Evolutionary conservation across 2,113 vertebrate species (phyloP).

Genomic region (Percopsis transmontana): DNA sequence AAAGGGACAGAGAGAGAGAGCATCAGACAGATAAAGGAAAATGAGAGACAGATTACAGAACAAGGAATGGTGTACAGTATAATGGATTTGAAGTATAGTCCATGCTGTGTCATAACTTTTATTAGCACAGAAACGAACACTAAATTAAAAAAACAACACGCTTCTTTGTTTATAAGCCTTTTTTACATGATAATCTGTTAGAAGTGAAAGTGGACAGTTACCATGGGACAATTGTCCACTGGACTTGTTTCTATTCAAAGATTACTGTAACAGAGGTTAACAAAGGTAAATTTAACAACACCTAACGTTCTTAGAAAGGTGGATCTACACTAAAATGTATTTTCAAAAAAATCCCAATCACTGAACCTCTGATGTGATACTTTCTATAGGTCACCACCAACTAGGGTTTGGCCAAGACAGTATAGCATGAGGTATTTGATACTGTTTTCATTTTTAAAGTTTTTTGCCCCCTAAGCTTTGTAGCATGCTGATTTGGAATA

Average conservation of each 20-base stretch:
- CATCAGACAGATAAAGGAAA: conserved; percentile 10
- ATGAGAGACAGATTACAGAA: neutral
- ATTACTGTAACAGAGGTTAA: too few relatives aligned
- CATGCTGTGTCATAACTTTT: too few relatives aligned
- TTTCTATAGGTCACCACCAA: too few relatives aligned
- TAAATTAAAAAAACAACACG: neutral
- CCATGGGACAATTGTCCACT: too few relatives aligned
- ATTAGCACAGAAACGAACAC: too few relatives aligned
- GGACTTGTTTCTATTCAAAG: neutral
- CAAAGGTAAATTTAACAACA: too few relatives aligned
- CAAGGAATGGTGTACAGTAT: too few relatives aligned
- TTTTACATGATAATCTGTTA: neutral
- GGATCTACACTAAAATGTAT: neutral
- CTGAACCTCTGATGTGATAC: too few relatives aligned
- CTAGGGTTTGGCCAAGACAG: neutral
- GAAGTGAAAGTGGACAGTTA: neutral
- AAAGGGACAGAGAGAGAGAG: conserved; percentile 10
- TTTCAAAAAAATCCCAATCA: neutral
- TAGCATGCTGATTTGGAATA: conserved; percentile 1
- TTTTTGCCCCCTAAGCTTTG: too few relatives aligned
- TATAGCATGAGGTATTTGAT: neutral
- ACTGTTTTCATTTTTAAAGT: too few relatives aligned
- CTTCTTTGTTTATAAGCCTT: too few relatives aligned
- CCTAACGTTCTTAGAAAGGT: neutral
- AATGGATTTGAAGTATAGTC: too few relatives aligned